Base-by-base conservation (phyloP, 2,113 vertebrate genomes). In the Megalops atlanticus region DNA sequence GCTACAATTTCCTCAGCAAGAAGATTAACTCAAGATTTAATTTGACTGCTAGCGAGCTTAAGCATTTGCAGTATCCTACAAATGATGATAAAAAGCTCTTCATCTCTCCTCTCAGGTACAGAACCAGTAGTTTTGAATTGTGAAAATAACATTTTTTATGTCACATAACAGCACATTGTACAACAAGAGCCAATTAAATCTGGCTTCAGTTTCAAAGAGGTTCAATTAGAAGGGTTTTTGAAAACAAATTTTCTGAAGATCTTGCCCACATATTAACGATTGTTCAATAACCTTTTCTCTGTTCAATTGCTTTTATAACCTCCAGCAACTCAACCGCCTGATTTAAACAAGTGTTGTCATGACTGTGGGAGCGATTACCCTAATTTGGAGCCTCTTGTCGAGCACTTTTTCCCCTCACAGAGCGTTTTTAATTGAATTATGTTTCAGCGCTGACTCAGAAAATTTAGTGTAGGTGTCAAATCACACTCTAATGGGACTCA, bases 341-440 rank as follows among this genome's bases (percentile, higher is more conserved):
- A 75, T 36, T 45, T 45, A 75, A 75, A 75, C 70, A 31, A 75
- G 40, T 75, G 18, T 45, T 75, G 73, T 75, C 35, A 27, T 31
- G 18, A n/a, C n/a, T 75, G 73, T 12, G n/a, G 24, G 15, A n/a
- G 14, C n/a, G 12, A 72, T 72, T 72, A 38, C 21, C 38, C 70
- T 72, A 39, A 36, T 72, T 39, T 36, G 35, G 4, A 72, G 15
- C 33, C 35, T 72, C 40, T 45, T 40, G 72, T 74, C 15, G 5
- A 41, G 72, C 72, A 74, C 31, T 70, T 24, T 38, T n/a, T n/a
- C n/a, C n/a, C 1, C 31, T 74, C 31, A 39, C 21, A 2, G 35
- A 74, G 38, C n/a, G 39, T 14, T 15, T 41, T 75, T 43, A 45
- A 75, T 45, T 41, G 39, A 75, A 75, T 45, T 45, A 43, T 75